phyloP scores from a whole-genome alignment of 1,140 invertebrate species.

The Cyclargus thomasi region DNA sequence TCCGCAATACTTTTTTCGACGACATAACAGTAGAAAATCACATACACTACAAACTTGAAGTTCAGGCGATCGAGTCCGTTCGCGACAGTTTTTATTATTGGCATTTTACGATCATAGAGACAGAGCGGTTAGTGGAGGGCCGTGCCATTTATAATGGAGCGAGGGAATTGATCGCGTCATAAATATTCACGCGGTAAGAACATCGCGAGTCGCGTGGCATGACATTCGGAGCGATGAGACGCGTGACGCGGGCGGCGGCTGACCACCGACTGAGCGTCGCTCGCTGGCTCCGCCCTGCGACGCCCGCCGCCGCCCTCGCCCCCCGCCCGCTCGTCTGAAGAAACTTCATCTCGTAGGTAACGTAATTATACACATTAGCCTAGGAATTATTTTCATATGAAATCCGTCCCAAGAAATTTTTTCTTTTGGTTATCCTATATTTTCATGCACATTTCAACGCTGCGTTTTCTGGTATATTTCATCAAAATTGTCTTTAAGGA shows the following conservation, averaged over 20 bases:
- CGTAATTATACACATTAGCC: slow-evolving; percentile 38
- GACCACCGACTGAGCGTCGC: slow-evolving; percentile 66
- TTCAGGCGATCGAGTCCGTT: slow-evolving; percentile 59
- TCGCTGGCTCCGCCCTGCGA: slow-evolving; percentile 56
- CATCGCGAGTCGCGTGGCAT: slow-evolving; percentile 67
- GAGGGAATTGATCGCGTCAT: slow-evolving; percentile 59
- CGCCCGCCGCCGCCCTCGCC: slow-evolving; percentile 48
- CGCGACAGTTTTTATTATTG: slow-evolving; percentile 62
- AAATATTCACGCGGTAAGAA: slow-evolving; percentile 63
- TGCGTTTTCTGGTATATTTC: too few species aligned
- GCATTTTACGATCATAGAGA: slow-evolving; percentile 60
- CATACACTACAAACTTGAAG: slow-evolving; percentile 65
- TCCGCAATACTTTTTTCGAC: slow-evolving; percentile 51
- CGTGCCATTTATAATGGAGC: slow-evolving; percentile 65
- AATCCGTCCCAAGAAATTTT: neutral
- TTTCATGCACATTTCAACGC: neutral
- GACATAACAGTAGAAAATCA: slow-evolving; percentile 66
- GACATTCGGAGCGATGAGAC: slow-evolving; percentile 34
- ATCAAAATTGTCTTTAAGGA: too few species aligned
- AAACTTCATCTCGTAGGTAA: slow-evolving; percentile 68
- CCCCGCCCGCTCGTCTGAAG: slow-evolving; percentile 53
- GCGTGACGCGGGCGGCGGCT: slow-evolving; percentile 48
- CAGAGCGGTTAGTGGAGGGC: slow-evolving; percentile 45
- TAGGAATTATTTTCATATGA: neutral
- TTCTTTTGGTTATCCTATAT: neutral